Evolutionary conservation across 2,113 vertebrate species (phyloP), one percentile per base, ranked within the genome.

Genomic region (Oxyura jamaicensis): DNA sequence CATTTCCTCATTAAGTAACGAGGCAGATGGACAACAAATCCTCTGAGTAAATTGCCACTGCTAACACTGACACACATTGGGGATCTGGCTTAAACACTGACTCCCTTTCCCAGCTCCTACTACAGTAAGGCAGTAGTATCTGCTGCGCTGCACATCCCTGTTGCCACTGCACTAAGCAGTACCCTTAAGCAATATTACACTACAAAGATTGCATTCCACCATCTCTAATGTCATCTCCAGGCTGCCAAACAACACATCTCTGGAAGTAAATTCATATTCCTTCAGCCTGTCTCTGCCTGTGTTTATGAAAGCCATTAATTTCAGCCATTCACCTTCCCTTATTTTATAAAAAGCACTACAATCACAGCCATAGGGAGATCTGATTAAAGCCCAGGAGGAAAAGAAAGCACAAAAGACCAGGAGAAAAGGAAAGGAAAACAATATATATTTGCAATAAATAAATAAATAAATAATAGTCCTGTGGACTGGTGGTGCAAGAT

Each of bases 221-320:
- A 56, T 17, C 63, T 74, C 46, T 78, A 31, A 71, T 19, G 9
- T 44, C 60, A 86, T 72, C 52, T 86, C 29, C 65, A 73, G 52
- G 29, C 87, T 86, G 29, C 46, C 42, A 72, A 81, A n/a, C 25
- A 91, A 55, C 4, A 3, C 26, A n/a, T 48, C 22, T 83, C 65
- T 79, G 59, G 39, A 90, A 78, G 11, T 18, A 81, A 93, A 90
- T 68, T 75, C 39, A 31, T 82, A 68, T 58, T 82, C 10, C 44
- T 91, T 93, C 74, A 86, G 55, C 36, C 73, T 75, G 11, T 33
- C 26, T 68, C 48, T 66, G 29, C 48, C 69, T 0, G 0, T 55
- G 65, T 72, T 90, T 86, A 94, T 62, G 35, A 86, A 93, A 88
- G 21, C 14, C 60, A 83, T 72, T 58, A 3, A 83, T 86, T 96